Base-by-base conservation (phyloP, 1,140 invertebrate genomes). In the Dolichoris vasculosae region DNA sequence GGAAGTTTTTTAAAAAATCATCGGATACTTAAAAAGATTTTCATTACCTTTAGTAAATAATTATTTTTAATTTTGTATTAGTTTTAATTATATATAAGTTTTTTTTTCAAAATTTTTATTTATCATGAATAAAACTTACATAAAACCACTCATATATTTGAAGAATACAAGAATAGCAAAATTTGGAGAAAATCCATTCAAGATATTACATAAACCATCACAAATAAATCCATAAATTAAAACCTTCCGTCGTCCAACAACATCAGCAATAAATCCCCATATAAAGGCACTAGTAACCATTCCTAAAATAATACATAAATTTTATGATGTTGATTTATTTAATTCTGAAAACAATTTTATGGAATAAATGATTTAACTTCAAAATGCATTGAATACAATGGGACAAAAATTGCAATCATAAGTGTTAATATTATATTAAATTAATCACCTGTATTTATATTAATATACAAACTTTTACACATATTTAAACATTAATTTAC, bases 181-280 rank as follows among this genome's bases (percentile, higher is more conserved):
- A 77, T 94, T 95, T 89, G 96, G 96, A 26, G 96, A 95, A 63
- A 96, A 92, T 35, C 96, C 94, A 23, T 95, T 95, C 0, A 95
- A 87, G 11, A 97, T 88, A 32, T 96, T 96, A 80, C 96, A 95
- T 6, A 97, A 86, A 0, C 95, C 95, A 87, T 97, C 95, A 0
- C 95, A 90, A 26, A 96, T 90, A 89, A 96, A 96, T 0, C 97
- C 96, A 88, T 94, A 95, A 40, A 97, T 92, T 43, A 98, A 93
- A 59, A 97, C 94, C 71, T 94, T 94, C 82, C 94, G 94, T 20
- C 97, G 94, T 1, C 97, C 97, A 40, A 95, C 93, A 0, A 95
- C 95, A 89, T 98, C 97, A 0, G 96, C 96, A 15, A 97, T 89
- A 86, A 96, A 97, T 9, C 97, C 97, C 97, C 97, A 98, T 32